Conservation (phyloP, 2,888 invertebrate species). For the Perizoma affinitatum region DNA sequence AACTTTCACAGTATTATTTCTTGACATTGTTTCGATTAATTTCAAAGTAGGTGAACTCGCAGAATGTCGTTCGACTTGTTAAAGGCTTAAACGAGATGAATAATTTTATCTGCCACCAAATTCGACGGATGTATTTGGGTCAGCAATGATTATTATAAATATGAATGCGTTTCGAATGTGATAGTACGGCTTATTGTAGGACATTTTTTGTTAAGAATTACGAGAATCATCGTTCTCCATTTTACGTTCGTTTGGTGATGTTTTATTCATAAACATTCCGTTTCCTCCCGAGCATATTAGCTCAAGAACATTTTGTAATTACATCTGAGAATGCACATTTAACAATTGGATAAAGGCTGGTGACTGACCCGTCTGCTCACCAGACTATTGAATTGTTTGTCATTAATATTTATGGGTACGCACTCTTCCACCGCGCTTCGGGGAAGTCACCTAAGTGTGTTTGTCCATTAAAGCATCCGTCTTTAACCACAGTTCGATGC, state of each 20-base stretch:
- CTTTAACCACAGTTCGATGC: conserved; percentile 36
- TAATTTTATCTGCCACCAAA: conserved; percentile 47
- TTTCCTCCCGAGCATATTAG: conserved; percentile 51
- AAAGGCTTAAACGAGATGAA: conserved; percentile 42
- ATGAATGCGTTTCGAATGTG: conserved; percentile 42
- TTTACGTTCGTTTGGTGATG: conserved; percentile 41
- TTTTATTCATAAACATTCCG: conserved; percentile 60
- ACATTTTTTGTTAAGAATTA: conserved; percentile 44
- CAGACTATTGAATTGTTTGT: conserved; percentile 70
- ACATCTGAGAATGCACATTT: conserved; percentile 66
- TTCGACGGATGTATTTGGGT: conserved; percentile 54
- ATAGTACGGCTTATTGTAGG: conserved; percentile 48
- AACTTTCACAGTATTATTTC: conserved; percentile 46
- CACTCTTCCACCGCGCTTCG: conserved; percentile 69
- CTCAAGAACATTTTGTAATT: conserved; percentile 67
- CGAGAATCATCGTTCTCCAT: conserved; percentile 37
- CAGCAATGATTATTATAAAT: conserved; percentile 59
- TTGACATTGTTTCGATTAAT: conserved; percentile 38
- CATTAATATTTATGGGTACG: conserved; percentile 79
- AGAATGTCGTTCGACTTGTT: conserved; percentile 46
- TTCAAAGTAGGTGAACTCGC: conserved; percentile 37
- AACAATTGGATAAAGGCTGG: conserved; percentile 75
- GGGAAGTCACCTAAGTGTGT: conserved; percentile 67
- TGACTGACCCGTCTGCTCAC: conserved; percentile 64
- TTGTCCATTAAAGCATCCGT: conserved; percentile 63